phyloP scores from a whole-genome alignment of 23 tunicate genomes.

The Oikopleura albicans region DNA sequence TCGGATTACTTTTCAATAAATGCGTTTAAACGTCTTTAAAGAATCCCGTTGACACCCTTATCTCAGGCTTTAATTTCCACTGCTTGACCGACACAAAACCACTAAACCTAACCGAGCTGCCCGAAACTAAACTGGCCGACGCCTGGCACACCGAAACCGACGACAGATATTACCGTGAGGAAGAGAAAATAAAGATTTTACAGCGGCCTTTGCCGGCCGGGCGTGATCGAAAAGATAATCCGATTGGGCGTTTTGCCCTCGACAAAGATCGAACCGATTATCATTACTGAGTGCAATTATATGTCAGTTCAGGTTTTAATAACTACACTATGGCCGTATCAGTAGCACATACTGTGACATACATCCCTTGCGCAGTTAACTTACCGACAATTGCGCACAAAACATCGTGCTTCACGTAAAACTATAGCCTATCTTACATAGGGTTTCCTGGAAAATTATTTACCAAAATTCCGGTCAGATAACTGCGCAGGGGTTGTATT shows the following conservation, averaged over 20 bases:
- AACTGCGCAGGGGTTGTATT: too few species aligned
- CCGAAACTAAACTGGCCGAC: conserved; percentile 3
- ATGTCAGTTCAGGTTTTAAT: not conserved
- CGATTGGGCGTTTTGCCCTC: not conserved
- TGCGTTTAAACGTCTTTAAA: too few species aligned
- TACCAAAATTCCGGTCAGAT: too few species aligned
- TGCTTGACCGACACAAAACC: not conserved
- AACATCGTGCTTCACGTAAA: too few species aligned
- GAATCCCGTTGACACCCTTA: too few species aligned
- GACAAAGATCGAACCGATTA: not conserved
- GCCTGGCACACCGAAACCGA: not conserved
- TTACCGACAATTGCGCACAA: too few species aligned
- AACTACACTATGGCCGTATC: too few species aligned
- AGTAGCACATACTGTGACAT: too few species aligned
- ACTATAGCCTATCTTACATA: too few species aligned
- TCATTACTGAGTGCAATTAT: not conserved
- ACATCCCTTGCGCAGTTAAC: too few species aligned
- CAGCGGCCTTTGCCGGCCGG: not conserved
- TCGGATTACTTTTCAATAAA: too few species aligned
- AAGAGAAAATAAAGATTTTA: not conserved
- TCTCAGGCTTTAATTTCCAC: not conserved
- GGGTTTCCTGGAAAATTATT: too few species aligned
- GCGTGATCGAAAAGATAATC: not conserved
- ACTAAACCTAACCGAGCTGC: not conserved
- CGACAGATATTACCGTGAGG: not conserved